Conservation (phyloP, 2,797 vertebrate genomes). For the Tympanoctomys barrerae region DNA sequence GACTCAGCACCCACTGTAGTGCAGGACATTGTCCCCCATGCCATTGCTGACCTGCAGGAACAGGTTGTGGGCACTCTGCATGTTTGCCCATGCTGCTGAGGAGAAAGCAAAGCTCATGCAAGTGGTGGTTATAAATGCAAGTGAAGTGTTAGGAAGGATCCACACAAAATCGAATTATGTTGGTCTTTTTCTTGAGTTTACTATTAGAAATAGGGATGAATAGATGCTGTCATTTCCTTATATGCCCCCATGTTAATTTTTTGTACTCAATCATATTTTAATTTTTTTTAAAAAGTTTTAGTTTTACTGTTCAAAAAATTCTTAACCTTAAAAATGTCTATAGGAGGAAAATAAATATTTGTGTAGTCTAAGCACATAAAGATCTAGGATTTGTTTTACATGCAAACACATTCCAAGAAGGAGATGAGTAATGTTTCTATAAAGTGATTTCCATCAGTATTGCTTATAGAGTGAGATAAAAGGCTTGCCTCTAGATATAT, state of each 20-base stretch:
- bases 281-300: background rate
- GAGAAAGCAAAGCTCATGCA: background rate
- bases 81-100: background rate
- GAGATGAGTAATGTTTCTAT: background rate
- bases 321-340: background rate
- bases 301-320: background rate
- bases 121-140: background rate
- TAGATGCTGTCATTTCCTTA: background rate
- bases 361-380: conserved; percentile 41
- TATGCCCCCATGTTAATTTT: background rate
- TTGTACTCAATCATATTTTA: background rate
- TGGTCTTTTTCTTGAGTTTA: conserved; percentile 13
- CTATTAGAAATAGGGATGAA: background rate
- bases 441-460: background rate
- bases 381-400: background rate
- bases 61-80: background rate
- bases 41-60: background rate
- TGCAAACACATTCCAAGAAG: background rate
- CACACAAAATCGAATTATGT: background rate
- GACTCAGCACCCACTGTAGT: background rate
- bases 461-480: background rate
- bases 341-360: background rate
- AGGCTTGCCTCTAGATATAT: background rate
- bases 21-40: background rate
- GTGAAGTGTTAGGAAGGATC: background rate